Evolutionary conservation across 2,797 vertebrate species (phyloP), one percentile per base, ranked within the genome.

Genomic region (Nasua narica): DNA sequence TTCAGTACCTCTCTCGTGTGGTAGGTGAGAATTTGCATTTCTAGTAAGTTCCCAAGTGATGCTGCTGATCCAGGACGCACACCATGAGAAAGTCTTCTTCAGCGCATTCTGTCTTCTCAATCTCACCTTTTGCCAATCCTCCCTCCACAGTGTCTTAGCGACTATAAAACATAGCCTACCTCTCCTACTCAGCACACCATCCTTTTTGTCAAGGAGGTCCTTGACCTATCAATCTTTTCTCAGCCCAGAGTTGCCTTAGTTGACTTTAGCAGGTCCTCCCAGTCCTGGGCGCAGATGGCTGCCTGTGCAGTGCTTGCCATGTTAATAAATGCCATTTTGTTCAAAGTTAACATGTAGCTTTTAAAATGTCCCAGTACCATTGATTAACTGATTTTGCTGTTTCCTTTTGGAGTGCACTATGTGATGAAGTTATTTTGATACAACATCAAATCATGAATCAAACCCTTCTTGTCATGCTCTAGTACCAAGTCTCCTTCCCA

Each of bases 391-490:
- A 82, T 76, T 87, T 21, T 79, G 40, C 82, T 58, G 67, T 92
- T 78, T 95, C 48, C 88, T 91, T 69, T 83, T 37, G 15, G 40
- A 87, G 14, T 54, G 8, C 82, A 65, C n/a, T 74, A 1, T 89
- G 21, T 91, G 91, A 52, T 94, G 62, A 91, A 58, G 40, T 90
- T 84, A 50, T 95, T 97, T 56, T 94, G 89, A 83, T 78, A 81
- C 40, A 92, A 40, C 83, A 52, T 77, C 58, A 84, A 96, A 77
- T 54, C 91, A 87, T 23, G 27, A 95, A 46, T 82, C 65, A 87
- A 96, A 87, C 18, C 87, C 54, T 56, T 92, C 87, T 84, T 86
- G 25, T 62, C 60, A 1, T 67, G 40, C 5, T 81, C 69, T 4
- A 48, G 8, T 69, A 84, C 37, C 52, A 72, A 69, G 8, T 90